A percentile compares a stretch with the other conserved stretches of the same genome.
These are phyloP conservation scores for Pelochelys cantorii DNA, from an alignment of 2,797 vertebrate genomes.

Conservation along the genomic window DNA sequence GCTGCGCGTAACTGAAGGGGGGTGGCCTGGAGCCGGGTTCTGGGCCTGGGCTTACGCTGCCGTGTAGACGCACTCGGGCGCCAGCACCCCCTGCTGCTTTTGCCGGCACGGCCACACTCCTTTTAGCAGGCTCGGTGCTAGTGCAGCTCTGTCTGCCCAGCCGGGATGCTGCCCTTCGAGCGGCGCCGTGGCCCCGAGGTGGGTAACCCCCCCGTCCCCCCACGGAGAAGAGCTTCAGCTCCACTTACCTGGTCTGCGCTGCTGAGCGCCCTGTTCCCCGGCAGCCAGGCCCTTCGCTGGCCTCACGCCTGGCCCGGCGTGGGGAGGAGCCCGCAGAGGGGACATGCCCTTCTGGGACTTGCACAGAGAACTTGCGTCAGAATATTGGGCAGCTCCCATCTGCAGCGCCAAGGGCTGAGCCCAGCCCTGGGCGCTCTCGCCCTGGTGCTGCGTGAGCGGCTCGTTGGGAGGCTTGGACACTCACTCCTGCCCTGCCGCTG, in stretches of 20 bases:
- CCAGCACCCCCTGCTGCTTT: not conserved
- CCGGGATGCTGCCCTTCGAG: not conserved
- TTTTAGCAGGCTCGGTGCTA: not conserved
- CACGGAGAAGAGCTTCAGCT: not conserved
- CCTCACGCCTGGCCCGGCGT: too few species aligned
- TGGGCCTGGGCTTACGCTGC: not conserved
- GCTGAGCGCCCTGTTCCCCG: not conserved
- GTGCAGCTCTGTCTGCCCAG: not conserved
- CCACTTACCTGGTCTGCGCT: not conserved
- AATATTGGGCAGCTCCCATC: not conserved
- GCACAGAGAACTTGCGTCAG: not conserved
- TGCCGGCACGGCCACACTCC: not conserved
- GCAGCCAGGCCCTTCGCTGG: not conserved
- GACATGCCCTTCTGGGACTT: not conserved
- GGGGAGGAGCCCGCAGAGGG: too few species aligned
- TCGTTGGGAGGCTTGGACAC: not conserved
- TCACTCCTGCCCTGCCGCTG: not conserved
- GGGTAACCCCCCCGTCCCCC: not conserved
- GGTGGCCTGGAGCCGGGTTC: not conserved
- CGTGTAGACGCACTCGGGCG: not conserved
- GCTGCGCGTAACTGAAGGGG: not conserved
- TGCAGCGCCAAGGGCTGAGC: not conserved
- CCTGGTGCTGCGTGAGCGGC: not conserved
- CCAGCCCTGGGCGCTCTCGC: not conserved
- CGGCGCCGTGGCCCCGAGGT: not conserved